Base-by-base conservation (phyloP, 2,797 vertebrate genomes). In the Pangasius djambal region DNA sequence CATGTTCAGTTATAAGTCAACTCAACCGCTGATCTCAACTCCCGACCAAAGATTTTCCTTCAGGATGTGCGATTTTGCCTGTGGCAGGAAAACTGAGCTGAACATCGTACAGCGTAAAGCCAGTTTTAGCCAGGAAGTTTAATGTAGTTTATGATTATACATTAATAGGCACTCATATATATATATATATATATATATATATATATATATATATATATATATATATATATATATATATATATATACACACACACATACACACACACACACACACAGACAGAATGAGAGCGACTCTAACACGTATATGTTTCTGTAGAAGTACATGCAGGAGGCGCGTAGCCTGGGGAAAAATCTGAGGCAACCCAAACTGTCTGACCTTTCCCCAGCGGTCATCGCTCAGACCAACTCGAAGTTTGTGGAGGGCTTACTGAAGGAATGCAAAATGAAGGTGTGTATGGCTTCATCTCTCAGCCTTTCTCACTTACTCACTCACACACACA, bases 371-470 rank as follows among this genome's bases (percentile, higher is more conserved):
- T 98, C 99, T 4, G 97, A 99, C 94, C 96, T 97, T 10, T 98
- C 97, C 37, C 98, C 98, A 40, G 97, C 97, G 70, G 97, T 98
- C 85, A 96, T 99, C 92, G 96, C 96, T 1, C 97, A 98, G 91
- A 99, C 97, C 91, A 99, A 99, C 94, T 95, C 96, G 37, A 99
- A 98, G 92, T 99, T 99, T 90, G 99, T 98, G 9, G 97, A 99
- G 92, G 98, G 98, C 67, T 93, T 99, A 89, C 94, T 99, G 90
- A 98, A 97, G 86, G 98, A 99, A 96, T 99, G 98, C 93, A 97
- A 98, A 87, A 96, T 99, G 94, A 99, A 99, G 98, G 99, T 99
- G 93, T 69, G 93, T 0, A 89, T 88, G 18, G 78, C 25, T 89
- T 63, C 31, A 28, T 86, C 3, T 6, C 22, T 5, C 57, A 0